Evolutionary conservation across 2,797 vertebrate species (phyloP), one percentile per base, ranked within the genome.

Genomic region (Synanceia verrucosa): DNA sequence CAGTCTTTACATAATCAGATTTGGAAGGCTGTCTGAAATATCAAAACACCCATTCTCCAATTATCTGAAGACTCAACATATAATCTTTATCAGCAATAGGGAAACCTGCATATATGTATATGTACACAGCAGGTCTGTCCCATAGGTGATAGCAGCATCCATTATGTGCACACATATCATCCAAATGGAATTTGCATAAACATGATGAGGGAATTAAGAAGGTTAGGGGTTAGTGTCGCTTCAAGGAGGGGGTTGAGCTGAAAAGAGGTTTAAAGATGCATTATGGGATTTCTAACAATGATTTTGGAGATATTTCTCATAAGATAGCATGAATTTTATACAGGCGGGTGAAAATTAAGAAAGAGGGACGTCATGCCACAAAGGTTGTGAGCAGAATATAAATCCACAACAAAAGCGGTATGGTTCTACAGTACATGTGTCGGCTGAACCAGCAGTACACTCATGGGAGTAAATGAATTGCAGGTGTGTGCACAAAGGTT

Each of bases 151-250:
- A 86, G 78, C 75, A 31, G 73, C 75, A 57, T 73, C 73, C 48
- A 87, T 89, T 86, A 82, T 87, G 68, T 74, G 57, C 76, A 83
- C 64, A 36, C 31, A 34, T 63, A 78, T 82, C 77, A 79, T 82
- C 84, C 74, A 83, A 81, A 83, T 76, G 47, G 62, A 82, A 91
- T 92, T 91, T 86, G 60, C 87, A 92, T 91, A 87, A 88, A 85
- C 76, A 75, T 85, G 86, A 88, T 88, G 67, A 67, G 72, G 76
- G 80, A 82, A 85, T 87, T 85, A 89, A 82, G 70, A 59, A 48
- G 57, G 76, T 79, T 77, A 60, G 53, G 79, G 72, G 81, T 78
- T 71, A 74, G 67, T 43, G 76, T 56, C 26, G 69, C 71, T 78
- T 67, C 52, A 50, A 69, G 61, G 39, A 0, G 12, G 66, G 65